A percentile compares a stretch with the other conserved stretches of the same genome.
Evolutionary conservation across 2,113 vertebrate species (phyloP).

Genomic region (Neomonachus schauinslandi): DNA sequence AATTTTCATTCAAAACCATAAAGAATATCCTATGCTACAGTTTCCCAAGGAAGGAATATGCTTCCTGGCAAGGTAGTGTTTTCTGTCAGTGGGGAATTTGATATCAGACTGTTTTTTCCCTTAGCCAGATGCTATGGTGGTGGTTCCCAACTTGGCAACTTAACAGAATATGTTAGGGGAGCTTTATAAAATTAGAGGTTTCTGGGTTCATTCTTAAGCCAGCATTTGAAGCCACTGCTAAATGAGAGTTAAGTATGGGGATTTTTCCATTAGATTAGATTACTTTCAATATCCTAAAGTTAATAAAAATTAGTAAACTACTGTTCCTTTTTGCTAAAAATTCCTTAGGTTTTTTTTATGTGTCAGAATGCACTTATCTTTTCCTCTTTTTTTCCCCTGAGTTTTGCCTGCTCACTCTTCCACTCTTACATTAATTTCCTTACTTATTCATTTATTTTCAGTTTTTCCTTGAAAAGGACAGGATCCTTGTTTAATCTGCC

Average conservation of each 20-base stretch:
- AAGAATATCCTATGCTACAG: background rate
- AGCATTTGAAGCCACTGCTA: background rate
- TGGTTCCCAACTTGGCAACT: background rate
- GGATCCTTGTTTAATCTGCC: background rate
- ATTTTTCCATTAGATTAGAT: background rate
- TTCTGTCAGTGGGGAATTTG: background rate
- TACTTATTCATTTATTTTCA: background rate
- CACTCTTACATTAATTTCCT: background rate
- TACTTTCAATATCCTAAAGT: background rate
- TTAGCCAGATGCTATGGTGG: background rate
- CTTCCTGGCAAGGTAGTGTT: background rate
- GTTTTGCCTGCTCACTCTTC: background rate
- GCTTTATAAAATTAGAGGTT: background rate
- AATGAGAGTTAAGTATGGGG: background rate
- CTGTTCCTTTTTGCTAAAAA: background rate
- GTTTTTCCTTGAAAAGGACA: background rate
- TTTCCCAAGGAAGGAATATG: background rate
- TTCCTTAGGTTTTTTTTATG: background rate
- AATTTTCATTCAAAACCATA: background rate
- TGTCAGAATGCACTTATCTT: background rate
- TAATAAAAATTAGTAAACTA: background rate
- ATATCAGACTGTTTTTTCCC: background rate
- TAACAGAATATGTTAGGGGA: background rate
- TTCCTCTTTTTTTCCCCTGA: background rate
- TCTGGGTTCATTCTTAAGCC: background rate